Percentiles rank a stretch among this genome's conserved stretches.
These are phyloP conservation scores for Sesamia nonagrioides DNA, from an alignment of 1,140 invertebrate species.

Conservation along the genomic window DNA sequence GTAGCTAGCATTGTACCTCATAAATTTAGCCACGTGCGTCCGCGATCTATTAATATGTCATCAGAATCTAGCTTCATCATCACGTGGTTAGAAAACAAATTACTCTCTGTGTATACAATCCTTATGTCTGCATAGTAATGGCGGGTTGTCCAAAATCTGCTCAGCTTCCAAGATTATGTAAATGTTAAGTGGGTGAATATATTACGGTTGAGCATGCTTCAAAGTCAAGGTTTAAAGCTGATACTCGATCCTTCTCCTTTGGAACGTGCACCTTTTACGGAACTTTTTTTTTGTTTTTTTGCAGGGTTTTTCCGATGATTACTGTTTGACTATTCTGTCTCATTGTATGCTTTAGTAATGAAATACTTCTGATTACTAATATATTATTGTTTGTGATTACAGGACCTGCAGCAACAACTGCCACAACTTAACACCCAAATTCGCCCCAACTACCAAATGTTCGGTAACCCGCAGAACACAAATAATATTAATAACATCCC, in stretches of 20 bases:
- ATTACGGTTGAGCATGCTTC: slow-evolving; percentile 40
- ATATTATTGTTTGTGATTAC: slow-evolving; percentile 60
- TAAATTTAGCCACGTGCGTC: not conserved
- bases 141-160: slow-evolving; percentile 20
- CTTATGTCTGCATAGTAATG: slow-evolving; percentile 19
- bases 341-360: not conserved
- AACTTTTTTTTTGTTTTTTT: slow-evolving; percentile 17
- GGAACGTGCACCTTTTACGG: slow-evolving; percentile 60
- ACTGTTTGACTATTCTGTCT: not conserved
- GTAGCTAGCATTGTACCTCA: not conserved
- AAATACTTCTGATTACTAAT: slow-evolving; percentile 46
- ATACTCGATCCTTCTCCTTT: slow-evolving; percentile 54
- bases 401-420: slow-evolving; percentile 68
- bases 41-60: not conserved
- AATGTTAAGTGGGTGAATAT: slow-evolving; percentile 1
- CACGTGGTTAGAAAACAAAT: slow-evolving; percentile 27
- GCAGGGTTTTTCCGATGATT: not conserved
- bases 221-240: slow-evolving; percentile 63
- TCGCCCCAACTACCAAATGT: slow-evolving; percentile 65
- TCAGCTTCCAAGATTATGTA: slow-evolving; percentile 22
- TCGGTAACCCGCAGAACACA: slow-evolving; percentile 56
- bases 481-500: slow-evolving; percentile 64
- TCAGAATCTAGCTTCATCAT: not conserved
- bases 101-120: not conserved
- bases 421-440: slow-evolving; percentile 58